Evolutionary conservation across 2,113 vertebrate genomes (phyloP).

Genomic region (Pipa parva): DNA sequence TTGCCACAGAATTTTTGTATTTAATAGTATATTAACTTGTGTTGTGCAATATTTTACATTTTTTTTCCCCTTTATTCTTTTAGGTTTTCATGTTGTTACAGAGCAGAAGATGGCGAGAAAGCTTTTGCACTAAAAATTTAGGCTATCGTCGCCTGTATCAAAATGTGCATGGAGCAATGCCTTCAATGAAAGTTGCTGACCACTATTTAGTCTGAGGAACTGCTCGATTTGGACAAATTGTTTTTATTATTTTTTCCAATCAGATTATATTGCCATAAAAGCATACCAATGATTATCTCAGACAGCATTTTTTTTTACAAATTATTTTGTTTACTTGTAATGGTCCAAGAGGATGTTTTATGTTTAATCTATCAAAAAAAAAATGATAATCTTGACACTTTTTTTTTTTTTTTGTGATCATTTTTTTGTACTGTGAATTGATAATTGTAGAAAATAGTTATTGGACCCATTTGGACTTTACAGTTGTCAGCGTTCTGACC

Average conservation of each 20-base stretch:
- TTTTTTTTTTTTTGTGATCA: neutral
- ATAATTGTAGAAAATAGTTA: neutral
- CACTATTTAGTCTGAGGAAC: conserved; percentile 85
- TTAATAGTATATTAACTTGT: too few relatives aligned
- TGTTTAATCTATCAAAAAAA: too few relatives aligned
- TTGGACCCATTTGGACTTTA: neutral
- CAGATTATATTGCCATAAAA: neutral
- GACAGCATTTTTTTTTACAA: neutral
- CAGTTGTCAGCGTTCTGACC: too few relatives aligned
- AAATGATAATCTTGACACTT: neutral
- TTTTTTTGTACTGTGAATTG: neutral
- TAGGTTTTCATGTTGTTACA: conserved; percentile 87
- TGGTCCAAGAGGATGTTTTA: neutral
- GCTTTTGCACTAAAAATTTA: conserved; percentile 83
- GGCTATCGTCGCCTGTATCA: conserved; percentile 92
- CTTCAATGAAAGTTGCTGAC: conserved; percentile 90
- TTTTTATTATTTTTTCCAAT: neutral
- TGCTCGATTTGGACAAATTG: neutral
- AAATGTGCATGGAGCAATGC: conserved; percentile 93
- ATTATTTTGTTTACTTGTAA: neutral
- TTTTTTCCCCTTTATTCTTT: conserved; percentile 43
- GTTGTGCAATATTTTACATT: too few relatives aligned
- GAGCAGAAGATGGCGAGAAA: conserved; percentile 86
- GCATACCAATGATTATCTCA: neutral
- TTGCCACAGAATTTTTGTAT: too few relatives aligned